These are phyloP conservation scores for Cygnus olor DNA, from an alignment of 2,797 vertebrate species.

Conservation along the genomic window DNA sequence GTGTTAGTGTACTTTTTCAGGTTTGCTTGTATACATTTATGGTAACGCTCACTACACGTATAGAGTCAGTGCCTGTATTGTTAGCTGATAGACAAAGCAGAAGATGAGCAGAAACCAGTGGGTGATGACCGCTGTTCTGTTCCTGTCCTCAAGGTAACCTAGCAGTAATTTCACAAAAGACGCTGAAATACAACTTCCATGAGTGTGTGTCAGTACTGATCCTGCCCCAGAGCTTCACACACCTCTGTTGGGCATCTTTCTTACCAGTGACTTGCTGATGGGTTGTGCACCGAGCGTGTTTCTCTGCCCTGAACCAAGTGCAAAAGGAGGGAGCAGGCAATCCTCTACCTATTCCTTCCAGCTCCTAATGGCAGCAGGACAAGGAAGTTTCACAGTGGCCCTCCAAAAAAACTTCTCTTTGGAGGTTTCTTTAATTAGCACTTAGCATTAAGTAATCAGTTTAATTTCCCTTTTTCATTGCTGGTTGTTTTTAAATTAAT, in stretches of 20 bases:
- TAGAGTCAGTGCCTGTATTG: background rate
- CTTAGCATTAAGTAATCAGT: background rate
- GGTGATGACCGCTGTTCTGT: background rate
- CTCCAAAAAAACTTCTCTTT: background rate
- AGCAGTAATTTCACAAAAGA: background rate
- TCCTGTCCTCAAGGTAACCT: background rate
- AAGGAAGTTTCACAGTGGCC: background rate
- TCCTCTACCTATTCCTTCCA: background rate
- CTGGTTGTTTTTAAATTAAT: background rate
- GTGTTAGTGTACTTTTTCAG: background rate
- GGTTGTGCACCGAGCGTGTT: background rate
- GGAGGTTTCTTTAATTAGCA: background rate
- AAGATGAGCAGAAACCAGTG: background rate
- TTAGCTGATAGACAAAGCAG: background rate
- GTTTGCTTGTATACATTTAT: background rate
- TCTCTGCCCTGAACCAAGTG: background rate
- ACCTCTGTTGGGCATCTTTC: no score
- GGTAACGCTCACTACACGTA: background rate
- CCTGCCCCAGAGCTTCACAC: background rate
- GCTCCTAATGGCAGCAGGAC: background rate
- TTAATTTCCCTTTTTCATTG: background rate
- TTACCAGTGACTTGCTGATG: background rate
- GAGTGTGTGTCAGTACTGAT: background rate
- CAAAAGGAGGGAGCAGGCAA: background rate
- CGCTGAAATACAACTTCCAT: background rate